Evolutionary conservation across 2,797 vertebrate species (phyloP).

Genomic region (Anguilla marmorata): DNA sequence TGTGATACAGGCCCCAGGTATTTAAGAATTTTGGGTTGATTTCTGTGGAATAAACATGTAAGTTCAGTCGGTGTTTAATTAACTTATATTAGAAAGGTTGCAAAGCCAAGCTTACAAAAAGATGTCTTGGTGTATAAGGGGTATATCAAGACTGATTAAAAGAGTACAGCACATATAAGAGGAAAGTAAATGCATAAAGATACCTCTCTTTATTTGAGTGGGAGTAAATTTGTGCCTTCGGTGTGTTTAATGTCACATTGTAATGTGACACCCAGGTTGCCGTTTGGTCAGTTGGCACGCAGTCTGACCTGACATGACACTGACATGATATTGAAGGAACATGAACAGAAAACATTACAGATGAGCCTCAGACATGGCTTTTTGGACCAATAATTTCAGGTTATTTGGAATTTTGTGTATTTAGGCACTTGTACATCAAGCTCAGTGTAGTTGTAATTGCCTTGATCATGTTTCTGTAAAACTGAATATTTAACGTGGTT

Average conservation of each 20-base stretch:
- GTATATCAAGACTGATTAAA: not conserved
- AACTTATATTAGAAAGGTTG: not conserved
- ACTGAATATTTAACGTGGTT: not conserved
- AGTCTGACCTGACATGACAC: constrained; percentile 22
- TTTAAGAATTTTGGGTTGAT: not conserved
- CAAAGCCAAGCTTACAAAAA: constrained; percentile 1
- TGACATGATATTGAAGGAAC: not conserved
- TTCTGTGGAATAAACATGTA: not conserved
- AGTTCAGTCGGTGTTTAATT: not conserved
- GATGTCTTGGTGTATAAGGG: not conserved
- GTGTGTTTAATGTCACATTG: not conserved
- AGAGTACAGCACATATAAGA: no score
- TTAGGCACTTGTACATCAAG: not conserved
- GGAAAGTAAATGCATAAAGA: not conserved
- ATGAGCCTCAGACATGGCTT: not conserved
- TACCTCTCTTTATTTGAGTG: not conserved
- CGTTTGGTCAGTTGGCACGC: not conserved
- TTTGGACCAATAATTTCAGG: not conserved
- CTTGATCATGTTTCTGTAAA: not conserved
- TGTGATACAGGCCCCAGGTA: not conserved
- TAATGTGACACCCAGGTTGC: not conserved
- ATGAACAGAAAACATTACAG: not conserved
- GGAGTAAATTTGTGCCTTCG: not conserved
- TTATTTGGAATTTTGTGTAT: not conserved
- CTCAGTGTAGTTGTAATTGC: not conserved